A percentile compares a stretch with the other conserved stretches of the same genome.
Evolutionary conservation across 2,888 invertebrate genomes (phyloP).

Genomic region (Autographa pulchrina): DNA sequence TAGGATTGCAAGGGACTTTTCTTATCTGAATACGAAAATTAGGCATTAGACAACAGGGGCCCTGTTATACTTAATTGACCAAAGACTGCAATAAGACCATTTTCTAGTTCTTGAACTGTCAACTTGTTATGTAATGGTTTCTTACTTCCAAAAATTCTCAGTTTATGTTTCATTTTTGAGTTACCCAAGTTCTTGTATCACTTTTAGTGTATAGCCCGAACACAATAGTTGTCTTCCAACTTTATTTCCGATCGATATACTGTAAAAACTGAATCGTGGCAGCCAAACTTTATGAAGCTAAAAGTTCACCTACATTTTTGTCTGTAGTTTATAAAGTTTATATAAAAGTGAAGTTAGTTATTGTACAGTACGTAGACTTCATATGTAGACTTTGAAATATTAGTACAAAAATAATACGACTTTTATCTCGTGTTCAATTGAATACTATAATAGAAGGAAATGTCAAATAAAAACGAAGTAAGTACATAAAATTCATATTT

Average conservation of each 20-base stretch:
- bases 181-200: no score
- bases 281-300: constrained; percentile 28
- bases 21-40: no score
- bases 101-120: no score
- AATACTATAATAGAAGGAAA: neutral
- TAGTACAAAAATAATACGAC: neutral
- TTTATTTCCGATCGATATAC: constrained; percentile 30
- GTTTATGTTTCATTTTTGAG: no score
- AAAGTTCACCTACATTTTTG: constrained; percentile 20
- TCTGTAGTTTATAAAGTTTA: constrained; percentile 22
- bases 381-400: neutral
- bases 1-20: no score
- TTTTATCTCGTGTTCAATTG: no score
- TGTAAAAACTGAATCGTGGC: constrained; percentile 35
- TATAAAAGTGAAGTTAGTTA: neutral
- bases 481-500: neutral
- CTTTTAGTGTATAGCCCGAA: neutral
- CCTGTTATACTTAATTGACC: no score
- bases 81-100: no score
- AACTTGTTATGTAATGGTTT: no score
- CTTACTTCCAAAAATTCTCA: no score
- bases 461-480: neutral
- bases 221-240: neutral
- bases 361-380: neutral
- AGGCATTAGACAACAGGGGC: no score